Evolutionary conservation across 1,140 invertebrate genomes (phyloP).

Genomic region (Drosophila aff.): DNA sequence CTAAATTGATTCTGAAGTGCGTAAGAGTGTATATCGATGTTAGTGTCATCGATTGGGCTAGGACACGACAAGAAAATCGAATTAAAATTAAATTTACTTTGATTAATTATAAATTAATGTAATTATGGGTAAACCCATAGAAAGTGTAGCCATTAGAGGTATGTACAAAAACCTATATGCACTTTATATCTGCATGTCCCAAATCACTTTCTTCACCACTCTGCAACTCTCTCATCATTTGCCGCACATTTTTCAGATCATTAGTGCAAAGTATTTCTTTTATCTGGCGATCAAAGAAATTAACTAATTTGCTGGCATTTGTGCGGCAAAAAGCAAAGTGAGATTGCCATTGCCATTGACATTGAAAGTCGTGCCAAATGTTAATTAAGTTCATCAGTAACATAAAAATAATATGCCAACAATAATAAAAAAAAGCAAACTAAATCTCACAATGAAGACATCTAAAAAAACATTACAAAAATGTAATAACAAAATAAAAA

Average conservation of each 20-base stretch:
- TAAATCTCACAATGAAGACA: slow-evolving; percentile 60
- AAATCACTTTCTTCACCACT: slow-evolving; percentile 34
- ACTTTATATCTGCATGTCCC: slow-evolving; percentile 31
- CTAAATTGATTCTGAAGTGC: slow-evolving; percentile 46
- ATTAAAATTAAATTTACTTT: neutral
- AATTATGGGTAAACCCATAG: neutral
- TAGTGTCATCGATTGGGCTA: slow-evolving; percentile 3
- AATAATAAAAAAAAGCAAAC: neutral
- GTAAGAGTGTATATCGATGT: slow-evolving; percentile 33
- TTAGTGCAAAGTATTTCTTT: slow-evolving; percentile 44
- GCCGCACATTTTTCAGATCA: slow-evolving; percentile 42
- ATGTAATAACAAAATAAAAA: slow-evolving; percentile 27
- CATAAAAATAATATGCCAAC: slow-evolving; percentile 42
- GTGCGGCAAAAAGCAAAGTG: slow-evolving; percentile 45
- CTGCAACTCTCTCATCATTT: slow-evolving; percentile 42
- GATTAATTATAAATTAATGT: neutral
- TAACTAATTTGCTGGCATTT: slow-evolving; percentile 62
- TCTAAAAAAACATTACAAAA: slow-evolving; percentile 49
- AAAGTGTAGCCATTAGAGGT: neutral
- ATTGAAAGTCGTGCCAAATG: slow-evolving; percentile 74
- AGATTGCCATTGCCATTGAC: slow-evolving; percentile 67
- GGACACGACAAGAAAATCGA: slow-evolving; percentile 7
- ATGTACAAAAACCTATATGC: neutral
- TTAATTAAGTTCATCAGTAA: slow-evolving; percentile 70
- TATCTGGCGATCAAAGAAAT: slow-evolving; percentile 52